These are phyloP conservation scores for Achlya flavicornis DNA, from an alignment of 2,888 invertebrate species.

Conservation along the genomic window DNA sequence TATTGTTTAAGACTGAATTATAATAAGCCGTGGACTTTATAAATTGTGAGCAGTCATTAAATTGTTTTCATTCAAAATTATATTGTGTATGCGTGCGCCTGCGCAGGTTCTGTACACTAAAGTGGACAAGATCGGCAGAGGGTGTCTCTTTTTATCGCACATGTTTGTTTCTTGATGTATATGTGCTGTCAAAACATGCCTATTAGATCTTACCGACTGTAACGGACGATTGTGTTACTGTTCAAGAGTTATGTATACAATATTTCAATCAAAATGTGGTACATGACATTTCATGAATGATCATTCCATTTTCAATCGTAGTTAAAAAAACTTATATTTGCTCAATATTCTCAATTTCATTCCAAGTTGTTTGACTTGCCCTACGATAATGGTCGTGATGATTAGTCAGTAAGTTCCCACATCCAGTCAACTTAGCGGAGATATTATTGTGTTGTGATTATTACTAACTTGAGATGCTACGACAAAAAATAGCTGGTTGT, in stretches of 20 bases:
- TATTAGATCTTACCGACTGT: too few species aligned
- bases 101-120: too few species aligned
- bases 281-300: neutral
- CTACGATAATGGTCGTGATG: neutral
- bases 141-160: too few species aligned
- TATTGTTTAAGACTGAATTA: too few species aligned
- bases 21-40: too few species aligned
- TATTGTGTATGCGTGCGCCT: too few species aligned
- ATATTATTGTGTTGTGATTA: slow-evolving; percentile 42
- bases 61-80: too few species aligned
- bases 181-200: too few species aligned
- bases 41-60: too few species aligned
- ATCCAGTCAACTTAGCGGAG: neutral
- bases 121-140: too few species aligned
- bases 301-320: neutral
- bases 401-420: neutral
- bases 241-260: neutral
- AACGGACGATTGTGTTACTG: neutral
- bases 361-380: neutral
- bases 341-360: neutral
- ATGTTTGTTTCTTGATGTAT: too few species aligned
- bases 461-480: slow-evolving; percentile 49
- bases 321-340: neutral
- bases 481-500: slow-evolving; percentile 51
- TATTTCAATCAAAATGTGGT: neutral